phyloP scores from a whole-genome alignment of 1,140 invertebrate genomes.

The Diorhabda elongata region DNA sequence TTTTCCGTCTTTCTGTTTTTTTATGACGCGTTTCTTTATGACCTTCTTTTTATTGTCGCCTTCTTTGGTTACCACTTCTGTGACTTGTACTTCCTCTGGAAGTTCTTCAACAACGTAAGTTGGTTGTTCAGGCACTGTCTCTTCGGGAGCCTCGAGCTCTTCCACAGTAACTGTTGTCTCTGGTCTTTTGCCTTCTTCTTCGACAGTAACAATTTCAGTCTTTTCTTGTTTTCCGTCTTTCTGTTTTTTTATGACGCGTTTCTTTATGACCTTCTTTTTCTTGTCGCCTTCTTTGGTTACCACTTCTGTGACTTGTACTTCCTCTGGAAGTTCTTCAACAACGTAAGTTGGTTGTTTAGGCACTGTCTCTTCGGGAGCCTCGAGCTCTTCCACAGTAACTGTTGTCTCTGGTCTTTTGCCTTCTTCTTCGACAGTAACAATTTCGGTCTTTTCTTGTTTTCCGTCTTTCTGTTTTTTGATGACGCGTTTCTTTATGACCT shows the following conservation, averaged over 20 bases:
- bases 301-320: conserved; percentile 35
- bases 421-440: conserved; percentile 41
- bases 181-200: conserved; percentile 39
- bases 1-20: conserved; percentile 41
- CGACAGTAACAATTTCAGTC: neutral
- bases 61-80: conserved; percentile 35
- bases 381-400: conserved; percentile 30
- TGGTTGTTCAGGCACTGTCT: conserved; percentile 47
- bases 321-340: conserved; percentile 31
- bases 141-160: conserved; percentile 30
- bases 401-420: conserved; percentile 45
- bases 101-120: conserved; percentile 35
- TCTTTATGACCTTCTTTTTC: conserved; percentile 19
- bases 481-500: conserved; percentile 43
- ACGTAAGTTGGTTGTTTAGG: conserved; percentile 44
- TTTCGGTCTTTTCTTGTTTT: conserved; percentile 40
- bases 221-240: conserved; percentile 42
- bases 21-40: conserved; percentile 28
- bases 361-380: conserved; percentile 40
- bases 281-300: conserved; percentile 34
- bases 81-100: conserved; percentile 34
- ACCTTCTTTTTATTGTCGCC: conserved; percentile 25
- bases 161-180: conserved; percentile 43
- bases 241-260: conserved; percentile 40
- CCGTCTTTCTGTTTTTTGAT: conserved; percentile 38